Base-by-base conservation (phyloP, 2,797 vertebrate species). In the Amblyopsis hoosieri region DNA sequence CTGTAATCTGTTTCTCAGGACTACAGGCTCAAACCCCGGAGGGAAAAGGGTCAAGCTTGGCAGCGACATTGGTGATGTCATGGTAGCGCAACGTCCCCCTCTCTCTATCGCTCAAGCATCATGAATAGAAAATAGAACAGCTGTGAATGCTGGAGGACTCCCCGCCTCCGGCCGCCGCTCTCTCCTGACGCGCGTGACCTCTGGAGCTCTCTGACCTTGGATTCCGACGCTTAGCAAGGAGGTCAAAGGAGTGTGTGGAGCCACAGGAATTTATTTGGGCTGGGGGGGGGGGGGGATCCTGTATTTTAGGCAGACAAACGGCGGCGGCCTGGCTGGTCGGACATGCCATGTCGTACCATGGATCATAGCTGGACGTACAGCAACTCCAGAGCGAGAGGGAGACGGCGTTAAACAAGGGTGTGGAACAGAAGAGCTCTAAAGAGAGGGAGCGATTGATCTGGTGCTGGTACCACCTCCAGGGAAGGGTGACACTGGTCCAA, bases 401-500 rank as follows among this genome's bases (percentile, higher is more conserved):
- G 3, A 55, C 3, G 0, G 57, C 23, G 29, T 48, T 63, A 45
- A 54, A 54, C 14, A 12, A 33, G 45, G 42, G 1, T 9, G 9
- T 14, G 33, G 56, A 60, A 29, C 29, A 68, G 60, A 17, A 23
- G 51, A 19, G 1, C 37, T 31, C 8, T 52, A 57, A 4, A 52
- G 19, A 63, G 50, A 64, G 52, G 46, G 51, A 45, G 45, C 60
- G 51, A 71, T 62, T 72, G 75, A 65, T 71, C 29, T 54, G 62
- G 17, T 61, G 42, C 51, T 59, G 69, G 62, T 64, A 65, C 67
- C 58, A 31, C 62, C 67, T 74, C 12, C 54, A 69, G 55, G 52
- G 55, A 45, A 71, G 29, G 77, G 82, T 70, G 79, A 81, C 68
- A 76, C 58, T 42, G 46, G 57, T 51, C 56, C 60, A 63, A 75